Evolutionary conservation across 2,113 vertebrate species (phyloP), one percentile per base, ranked within the genome.

Genomic region (Poecile atricapillus): DNA sequence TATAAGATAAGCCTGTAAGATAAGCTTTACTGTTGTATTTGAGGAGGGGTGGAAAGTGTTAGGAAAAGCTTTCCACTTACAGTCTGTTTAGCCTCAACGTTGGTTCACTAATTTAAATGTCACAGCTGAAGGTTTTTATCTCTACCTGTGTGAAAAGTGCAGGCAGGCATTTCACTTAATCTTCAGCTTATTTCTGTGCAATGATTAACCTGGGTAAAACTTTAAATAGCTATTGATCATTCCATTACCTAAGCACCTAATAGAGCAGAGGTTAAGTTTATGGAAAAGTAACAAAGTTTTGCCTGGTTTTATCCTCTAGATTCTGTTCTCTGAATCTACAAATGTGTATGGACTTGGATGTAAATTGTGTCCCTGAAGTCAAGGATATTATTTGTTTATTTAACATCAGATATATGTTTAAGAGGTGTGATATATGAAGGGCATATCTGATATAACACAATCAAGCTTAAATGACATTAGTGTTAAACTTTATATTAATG

Each of bases 191-290:
- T 58, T 95, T 92, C 78, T 91, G 12, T 89, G 55, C 80, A 96
- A 96, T 97, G 83, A 97, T 97, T 97, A 97, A 97, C 91, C 76
- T 47, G 74, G n/a, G 71, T 95, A 96, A 86, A 93, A 87, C 80
- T 92, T 96, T 95, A 96, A 95, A 93, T 85, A 95, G 81, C 53
- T 96, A 95, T 95, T 94, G 93, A 97, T 97, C 88, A 92, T 97
- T 97, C 97, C 95, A 96, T 96, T 96, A 96, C 91, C 77, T 85
- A 83, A 92, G 85, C 56, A 93, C 74, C 81, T 91, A 94, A 95
- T 83, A 91, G 86, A 89, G 52, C 50, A 87, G 74, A 94, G 91
- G 89, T 96, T 95, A 96, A 87, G 67, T 93, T 96, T 83, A 91
- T 94, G 83, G 93, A 94, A 96, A 86, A 91, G 76, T 95, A 82